A percentile compares a stretch with the other conserved stretches of the same genome.
Conservation (phyloP, 2,113 vertebrate genomes). For the Istiophorus platypterus region DNA sequence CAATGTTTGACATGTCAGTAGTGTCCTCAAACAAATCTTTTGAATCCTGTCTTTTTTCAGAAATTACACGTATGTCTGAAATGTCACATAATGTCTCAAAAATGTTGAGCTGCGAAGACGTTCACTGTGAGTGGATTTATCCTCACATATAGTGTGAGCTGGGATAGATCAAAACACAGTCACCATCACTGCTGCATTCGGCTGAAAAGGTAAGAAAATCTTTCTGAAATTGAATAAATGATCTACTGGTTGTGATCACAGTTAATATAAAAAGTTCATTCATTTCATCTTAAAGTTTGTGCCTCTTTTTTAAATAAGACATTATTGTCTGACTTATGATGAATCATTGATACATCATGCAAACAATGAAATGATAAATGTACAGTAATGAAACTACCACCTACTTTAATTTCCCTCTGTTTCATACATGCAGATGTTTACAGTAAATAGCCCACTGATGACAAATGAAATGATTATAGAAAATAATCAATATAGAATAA, state of each 20-base stretch:
- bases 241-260: neutral
- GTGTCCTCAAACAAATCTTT: constrained; percentile 43
- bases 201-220: constrained; percentile 66
- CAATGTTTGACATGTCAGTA: neutral
- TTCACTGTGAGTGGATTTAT: constrained; percentile 67
- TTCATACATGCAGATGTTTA: neutral
- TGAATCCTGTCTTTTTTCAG: constrained; percentile 46
- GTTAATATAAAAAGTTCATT: neutral
- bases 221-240: neutral
- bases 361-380: neutral
- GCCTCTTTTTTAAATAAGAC: no score
- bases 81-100: constrained; percentile 82
- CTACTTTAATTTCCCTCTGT: neutral
- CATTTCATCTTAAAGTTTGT: neutral
- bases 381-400: neutral
- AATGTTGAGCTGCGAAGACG: constrained; percentile 59
- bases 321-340: neutral
- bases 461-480: neutral
- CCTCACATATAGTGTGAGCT: constrained; percentile 33
- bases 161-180: constrained; percentile 50
- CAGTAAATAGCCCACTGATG: neutral
- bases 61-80: constrained; percentile 79
- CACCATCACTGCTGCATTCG: constrained; percentile 29
- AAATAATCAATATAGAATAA: neutral
- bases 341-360: neutral